Percentiles rank a stretch among this genome's conserved stretches.
These are phyloP conservation scores for Clusia tigrina DNA, from an alignment of 2,888 invertebrate species.

Conservation along the genomic window DNA sequence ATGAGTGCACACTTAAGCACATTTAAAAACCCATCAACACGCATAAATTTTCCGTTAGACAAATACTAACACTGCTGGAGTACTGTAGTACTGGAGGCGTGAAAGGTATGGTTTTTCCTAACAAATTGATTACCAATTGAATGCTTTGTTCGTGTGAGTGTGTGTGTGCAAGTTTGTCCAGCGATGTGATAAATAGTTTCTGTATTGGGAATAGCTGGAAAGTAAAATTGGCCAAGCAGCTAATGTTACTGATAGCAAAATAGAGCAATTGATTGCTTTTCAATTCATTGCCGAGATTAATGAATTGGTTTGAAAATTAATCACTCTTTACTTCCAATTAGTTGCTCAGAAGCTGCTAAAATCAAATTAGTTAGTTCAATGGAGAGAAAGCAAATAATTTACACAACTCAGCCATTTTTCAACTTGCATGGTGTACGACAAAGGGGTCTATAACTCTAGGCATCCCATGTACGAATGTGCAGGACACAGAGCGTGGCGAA, in stretches of 20 bases:
- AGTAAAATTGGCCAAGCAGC: constrained; percentile 2
- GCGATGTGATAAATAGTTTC: neutral
- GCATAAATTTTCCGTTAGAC: constrained; percentile 1
- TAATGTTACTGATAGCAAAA: neutral
- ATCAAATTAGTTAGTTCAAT: too few relatives aligned
- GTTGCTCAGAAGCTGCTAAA: too few relatives aligned
- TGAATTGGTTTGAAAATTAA: neutral
- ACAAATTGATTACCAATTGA: constrained; percentile 9
- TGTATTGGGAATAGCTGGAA: neutral
- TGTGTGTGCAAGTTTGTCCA: neutral
- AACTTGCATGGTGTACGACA: too few relatives aligned
- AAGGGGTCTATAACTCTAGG: too few relatives aligned
- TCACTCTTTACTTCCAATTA: too few relatives aligned
- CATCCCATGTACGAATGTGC: too few relatives aligned
- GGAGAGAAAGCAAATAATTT: too few relatives aligned
- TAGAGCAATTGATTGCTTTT: neutral
- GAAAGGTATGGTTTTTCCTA: neutral
- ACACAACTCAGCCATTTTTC: too few relatives aligned
- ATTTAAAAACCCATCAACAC: neutral
- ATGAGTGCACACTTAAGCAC: neutral
- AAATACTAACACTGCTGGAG: neutral
- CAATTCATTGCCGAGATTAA: neutral
- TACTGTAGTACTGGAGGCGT: neutral
- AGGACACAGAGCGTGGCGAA: too few relatives aligned
- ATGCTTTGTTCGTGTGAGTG: neutral